These are phyloP conservation scores for Amblyraja radiata DNA, from an alignment of 2,797 vertebrate species.

Conservation along the genomic window DNA sequence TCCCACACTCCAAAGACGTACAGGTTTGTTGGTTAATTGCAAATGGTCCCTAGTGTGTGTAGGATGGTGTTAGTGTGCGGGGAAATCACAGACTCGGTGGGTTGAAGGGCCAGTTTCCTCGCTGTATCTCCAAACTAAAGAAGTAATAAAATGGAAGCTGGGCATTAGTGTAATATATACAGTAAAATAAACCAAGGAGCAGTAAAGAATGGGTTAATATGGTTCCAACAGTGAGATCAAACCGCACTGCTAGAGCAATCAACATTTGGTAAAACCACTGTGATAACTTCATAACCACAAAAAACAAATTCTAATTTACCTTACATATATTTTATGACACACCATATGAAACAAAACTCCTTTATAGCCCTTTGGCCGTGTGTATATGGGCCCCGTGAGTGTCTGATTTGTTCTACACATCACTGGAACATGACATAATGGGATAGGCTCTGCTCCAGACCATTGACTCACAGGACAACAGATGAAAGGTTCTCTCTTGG, in stretches of 20 bases:
- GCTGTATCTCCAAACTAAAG: too few relatives aligned
- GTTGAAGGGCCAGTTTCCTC: too few relatives aligned
- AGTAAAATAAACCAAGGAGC: not conserved
- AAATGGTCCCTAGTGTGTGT: too few relatives aligned
- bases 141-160: not conserved
- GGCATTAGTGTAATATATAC: not conserved
- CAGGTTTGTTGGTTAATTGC: too few relatives aligned
- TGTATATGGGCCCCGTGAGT: not conserved
- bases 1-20: too few relatives aligned
- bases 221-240: not conserved
- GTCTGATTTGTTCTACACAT: slow-evolving; percentile 31
- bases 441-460: slow-evolving; percentile 24
- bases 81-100: too few relatives aligned
- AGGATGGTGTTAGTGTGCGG: too few relatives aligned
- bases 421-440: slow-evolving; percentile 26
- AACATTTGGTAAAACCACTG: not conserved
- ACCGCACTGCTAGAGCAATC: not conserved
- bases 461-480: slow-evolving; percentile 33
- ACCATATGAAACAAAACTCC: slow-evolving; percentile 23
- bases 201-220: not conserved
- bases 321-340: not conserved
- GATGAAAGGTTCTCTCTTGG: slow-evolving; percentile 13
- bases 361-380: slow-evolving; percentile 4
- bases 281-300: slow-evolving; percentile 21
- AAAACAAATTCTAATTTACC: not conserved